Base-by-base conservation (phyloP, 92 coral and sea anemone species). In the Virgularia gustaviana region DNA sequence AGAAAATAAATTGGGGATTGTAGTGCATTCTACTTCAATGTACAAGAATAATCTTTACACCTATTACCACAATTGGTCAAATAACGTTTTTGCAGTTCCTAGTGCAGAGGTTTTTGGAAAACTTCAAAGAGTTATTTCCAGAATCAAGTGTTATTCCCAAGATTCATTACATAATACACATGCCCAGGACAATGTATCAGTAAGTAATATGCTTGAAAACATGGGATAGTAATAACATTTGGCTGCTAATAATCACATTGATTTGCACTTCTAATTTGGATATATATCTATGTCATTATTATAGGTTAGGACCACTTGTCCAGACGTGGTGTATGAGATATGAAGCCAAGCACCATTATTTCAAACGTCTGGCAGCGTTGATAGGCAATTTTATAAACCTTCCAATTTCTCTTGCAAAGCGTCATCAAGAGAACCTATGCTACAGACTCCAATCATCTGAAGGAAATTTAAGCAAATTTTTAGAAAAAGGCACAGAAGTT, bases 291-390 rank as follows among this genome's bases (percentile, higher is more conserved):
- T 33, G 49, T 36, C 59, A 51, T 16, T 22, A 42, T 15, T 65
- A 63, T 42, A 85, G 88, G 49, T 37, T 74, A 39, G 88, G 88
- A 43, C 85, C 88, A 20, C 82, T 84, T 18, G 76, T 83, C 39
- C 54, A 56, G 15, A 83, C 82, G 57, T 84, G 88, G 88, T 79
- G 81, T 36, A 83, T 79, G n/a, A n/a, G n/a, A n/a, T n/a, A n/a
- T n/a, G n/a, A n/a, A n/a, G n/a, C n/a, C n/a, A n/a, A n/a, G n/a
- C 88, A 84, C 75, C 85, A 79, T 36, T 81, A 84, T 59, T 84
- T 84, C 33, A 84, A 84, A 53, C 81, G 71, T 16, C 76, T 79
- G 35, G 88, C 82, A n/a, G 68, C 67, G 9, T 45, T 66, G 10
- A 54, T 84, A 62, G 85, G 85, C 0, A 84, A 84, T 28, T 80